These are phyloP conservation scores for Chydorus sphaericus DNA, from an alignment of 2,888 invertebrate genomes.

Conservation along the genomic window DNA sequence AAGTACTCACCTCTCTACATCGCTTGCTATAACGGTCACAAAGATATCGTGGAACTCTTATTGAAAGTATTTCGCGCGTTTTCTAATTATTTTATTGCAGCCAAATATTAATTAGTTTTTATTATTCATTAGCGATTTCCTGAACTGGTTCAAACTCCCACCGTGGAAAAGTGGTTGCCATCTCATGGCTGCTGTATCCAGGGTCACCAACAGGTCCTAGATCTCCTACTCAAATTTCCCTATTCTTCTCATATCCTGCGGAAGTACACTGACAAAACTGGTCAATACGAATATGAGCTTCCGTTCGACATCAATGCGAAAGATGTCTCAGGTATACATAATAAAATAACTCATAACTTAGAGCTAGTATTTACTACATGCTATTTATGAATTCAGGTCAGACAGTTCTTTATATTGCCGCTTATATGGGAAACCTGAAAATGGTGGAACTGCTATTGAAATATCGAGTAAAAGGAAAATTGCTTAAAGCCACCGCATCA, in stretches of 20 bases:
- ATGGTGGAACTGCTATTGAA: constrained; percentile 61
- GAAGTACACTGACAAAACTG: constrained; percentile 48
- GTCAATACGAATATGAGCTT: constrained; percentile 65
- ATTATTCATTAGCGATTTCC: constrained; percentile 49
- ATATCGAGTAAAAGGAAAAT: constrained; percentile 45
- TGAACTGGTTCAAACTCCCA: constrained; percentile 64
- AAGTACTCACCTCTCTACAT: constrained; percentile 85
- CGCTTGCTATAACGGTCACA: constrained; percentile 71
- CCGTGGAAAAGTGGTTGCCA: constrained; percentile 83
- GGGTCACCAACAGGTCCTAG: constrained; percentile 62
- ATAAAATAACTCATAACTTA: no score
- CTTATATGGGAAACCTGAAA: constrained; percentile 62
- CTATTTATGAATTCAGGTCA: no score
- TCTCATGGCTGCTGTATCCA: constrained; percentile 84
- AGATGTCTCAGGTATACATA: constrained; percentile 60
- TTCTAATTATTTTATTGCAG: not conserved
- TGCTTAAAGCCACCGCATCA: constrained; percentile 26
- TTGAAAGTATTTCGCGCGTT: constrained; percentile 36
- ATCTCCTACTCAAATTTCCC: constrained; percentile 55
- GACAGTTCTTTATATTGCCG: constrained; percentile 78
- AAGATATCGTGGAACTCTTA: constrained; percentile 56
- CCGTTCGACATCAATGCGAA: constrained; percentile 87
- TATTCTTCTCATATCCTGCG: constrained; percentile 58
- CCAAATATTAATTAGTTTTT: not conserved
- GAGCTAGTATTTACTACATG: no score